Base-by-base conservation (phyloP, 1,140 invertebrate genomes). In the Choristoneura fumiferana region DNA sequence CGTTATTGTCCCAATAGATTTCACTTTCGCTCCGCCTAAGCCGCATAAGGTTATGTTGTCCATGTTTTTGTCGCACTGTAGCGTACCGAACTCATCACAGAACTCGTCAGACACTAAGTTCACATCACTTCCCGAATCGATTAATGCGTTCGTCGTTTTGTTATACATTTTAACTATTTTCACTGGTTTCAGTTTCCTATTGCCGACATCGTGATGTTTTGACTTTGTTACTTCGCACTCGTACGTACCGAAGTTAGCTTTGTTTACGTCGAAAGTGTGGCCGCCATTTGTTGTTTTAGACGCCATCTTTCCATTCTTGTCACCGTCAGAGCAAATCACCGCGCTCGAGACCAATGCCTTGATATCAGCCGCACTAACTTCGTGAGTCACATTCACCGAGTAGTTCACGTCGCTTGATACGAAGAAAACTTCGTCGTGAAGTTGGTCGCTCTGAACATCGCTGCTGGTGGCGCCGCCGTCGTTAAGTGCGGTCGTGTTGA, bases 61-160 rank as follows among this genome's bases (percentile, higher is more conserved):
- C 2, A 8, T 34, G 1, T 45, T 13, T 3, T n/a, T 37, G 10
- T 18, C 10, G 8, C 13, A 52, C 57, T 36, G 13, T 1, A 13
- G 29, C 14, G 40, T 15, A 17, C 8, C 4, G 15, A 43, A 17
- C 0, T 43, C 8, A 10, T 22, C 17, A 6, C 17, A 58, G 15
- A 12, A 58, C 9, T n/a, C 40, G 4, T 49, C 1, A 0, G 29
- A n/a, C 14, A 58, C 10, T 29, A 58, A 9, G 12, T 36, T 58
- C 6, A 58, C 35, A 1, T 37, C 57, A 17, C 57, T 37, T 0
- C 57, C 57, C 2, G 57, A 58, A 17, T 58, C 43, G 0, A 58
- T 38, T 1, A 58, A 13, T 12, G 57, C 39, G 3, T 18, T 36
- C 8, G 14, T 33, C 4, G 8, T 9, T 0, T 35, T 58, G 9